These are phyloP conservation scores for Xanthia togata DNA, from an alignment of 2,888 invertebrate species.

Conservation along the genomic window DNA sequence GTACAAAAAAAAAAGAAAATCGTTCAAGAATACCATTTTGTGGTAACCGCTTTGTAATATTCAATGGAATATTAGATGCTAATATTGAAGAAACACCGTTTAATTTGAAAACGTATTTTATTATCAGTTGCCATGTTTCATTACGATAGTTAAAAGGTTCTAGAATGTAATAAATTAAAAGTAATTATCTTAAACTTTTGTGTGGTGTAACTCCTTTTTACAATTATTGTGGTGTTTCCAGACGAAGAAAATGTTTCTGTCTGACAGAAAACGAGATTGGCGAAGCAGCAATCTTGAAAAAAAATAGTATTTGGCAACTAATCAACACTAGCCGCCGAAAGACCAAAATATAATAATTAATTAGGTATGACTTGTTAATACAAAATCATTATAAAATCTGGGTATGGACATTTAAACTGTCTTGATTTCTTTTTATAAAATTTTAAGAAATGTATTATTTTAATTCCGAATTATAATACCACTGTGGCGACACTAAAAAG, in stretches of 20 bases:
- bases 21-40: background rate
- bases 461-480: too few species aligned
- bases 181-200: constrained; percentile 21
- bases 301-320: background rate
- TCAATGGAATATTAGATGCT: background rate
- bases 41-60: background rate
- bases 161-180: constrained; percentile 29
- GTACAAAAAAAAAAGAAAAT: constrained; percentile 1
- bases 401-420: too few species aligned
- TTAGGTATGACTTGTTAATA: background rate
- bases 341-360: constrained; percentile 16
- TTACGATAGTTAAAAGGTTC: constrained; percentile 20
- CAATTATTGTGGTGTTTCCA: background rate
- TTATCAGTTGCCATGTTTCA: constrained; percentile 13
- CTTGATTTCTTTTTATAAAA: too few species aligned
- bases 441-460: too few species aligned
- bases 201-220: background rate
- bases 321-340: background rate
- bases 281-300: constrained; percentile 8
- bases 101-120: constrained; percentile 12
- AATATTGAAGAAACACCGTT: background rate
- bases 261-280: constrained; percentile 10
- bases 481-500: too few species aligned
- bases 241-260: constrained; percentile 44
- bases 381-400: background rate